phyloP scores from a whole-genome alignment of 2,113 vertebrate species.

The Nicator chloris region DNA sequence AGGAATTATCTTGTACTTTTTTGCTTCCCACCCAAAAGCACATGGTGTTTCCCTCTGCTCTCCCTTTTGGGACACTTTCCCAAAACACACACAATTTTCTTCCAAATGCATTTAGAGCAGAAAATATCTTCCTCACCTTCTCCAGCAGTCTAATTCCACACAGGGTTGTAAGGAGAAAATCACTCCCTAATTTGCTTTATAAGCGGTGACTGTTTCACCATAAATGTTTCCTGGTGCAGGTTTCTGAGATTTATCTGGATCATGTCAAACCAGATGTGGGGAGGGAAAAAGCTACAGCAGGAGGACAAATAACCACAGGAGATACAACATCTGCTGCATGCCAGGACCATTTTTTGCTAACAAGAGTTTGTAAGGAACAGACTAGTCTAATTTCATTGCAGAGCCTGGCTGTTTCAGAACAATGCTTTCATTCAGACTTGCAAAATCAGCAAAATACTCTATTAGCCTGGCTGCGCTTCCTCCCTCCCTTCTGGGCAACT shows the following conservation, averaged over 20 bases:
- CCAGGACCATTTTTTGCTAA: conserved; percentile 14
- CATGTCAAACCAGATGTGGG: background rate
- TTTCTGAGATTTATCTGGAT: background rate
- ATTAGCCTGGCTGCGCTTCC: background rate
- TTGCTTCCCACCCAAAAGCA: background rate
- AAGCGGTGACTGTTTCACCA: background rate
- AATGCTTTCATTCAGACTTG: background rate
- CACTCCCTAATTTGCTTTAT: background rate
- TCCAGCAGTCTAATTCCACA: background rate
- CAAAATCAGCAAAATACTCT: conserved; percentile 25
- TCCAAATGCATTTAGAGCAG: background rate
- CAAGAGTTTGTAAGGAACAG: background rate
- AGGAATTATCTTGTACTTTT: background rate
- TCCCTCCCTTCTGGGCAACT: background rate
- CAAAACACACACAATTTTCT: background rate
- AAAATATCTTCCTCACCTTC: background rate
- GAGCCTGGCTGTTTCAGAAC: background rate
- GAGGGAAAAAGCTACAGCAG: background rate
- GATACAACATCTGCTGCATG: background rate
- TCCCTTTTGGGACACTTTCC: background rate
- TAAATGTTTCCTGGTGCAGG: background rate
- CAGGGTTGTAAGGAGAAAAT: background rate
- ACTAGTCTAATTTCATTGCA: background rate
- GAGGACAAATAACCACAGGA: background rate
- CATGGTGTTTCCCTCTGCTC: background rate